Evolutionary conservation across 35 echinoderm and acorn worm genomes (phyloP).

Genomic region (Eucidaris tribuloides): DNA sequence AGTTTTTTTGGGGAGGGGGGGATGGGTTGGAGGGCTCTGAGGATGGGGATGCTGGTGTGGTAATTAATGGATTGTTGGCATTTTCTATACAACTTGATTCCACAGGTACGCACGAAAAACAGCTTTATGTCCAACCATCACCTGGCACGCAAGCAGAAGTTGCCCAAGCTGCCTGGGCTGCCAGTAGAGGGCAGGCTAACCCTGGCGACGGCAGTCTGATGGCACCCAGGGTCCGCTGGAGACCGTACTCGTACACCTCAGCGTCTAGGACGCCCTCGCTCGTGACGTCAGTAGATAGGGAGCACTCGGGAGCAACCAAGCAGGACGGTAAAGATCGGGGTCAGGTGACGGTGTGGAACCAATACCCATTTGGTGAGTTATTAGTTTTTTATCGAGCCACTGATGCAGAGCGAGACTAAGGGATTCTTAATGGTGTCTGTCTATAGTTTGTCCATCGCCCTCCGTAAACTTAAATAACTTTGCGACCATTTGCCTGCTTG

Average conservation of each 20-base stretch:
- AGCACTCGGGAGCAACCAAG: not conserved
- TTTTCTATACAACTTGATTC: too few species aligned
- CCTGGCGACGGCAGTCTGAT: not conserved
- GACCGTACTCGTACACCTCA: conserved; percentile 15
- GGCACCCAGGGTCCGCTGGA: conserved; percentile 9
- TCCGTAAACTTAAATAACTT: too few species aligned
- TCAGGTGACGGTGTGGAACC: not conserved
- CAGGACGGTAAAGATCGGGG: not conserved
- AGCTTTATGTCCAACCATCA: conserved; percentile 13
- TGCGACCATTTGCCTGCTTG: too few species aligned
- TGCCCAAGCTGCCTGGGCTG: conserved; percentile 11
- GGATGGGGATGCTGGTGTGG: too few species aligned
- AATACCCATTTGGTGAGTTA: conserved; percentile 19
- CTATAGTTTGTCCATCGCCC: too few species aligned
- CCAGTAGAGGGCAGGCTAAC: not conserved
- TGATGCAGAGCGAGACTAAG: too few species aligned
- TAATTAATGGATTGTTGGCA: too few species aligned
- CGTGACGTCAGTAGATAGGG: not conserved
- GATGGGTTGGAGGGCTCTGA: too few species aligned
- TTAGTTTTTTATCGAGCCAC: too few species aligned
- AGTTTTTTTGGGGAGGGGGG: too few species aligned
- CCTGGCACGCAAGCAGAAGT: not conserved
- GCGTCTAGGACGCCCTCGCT: not conserved
- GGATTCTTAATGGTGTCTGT: too few species aligned
- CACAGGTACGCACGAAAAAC: not conserved